A percentile compares a stretch with the other conserved stretches of the same genome.
phyloP scores from a whole-genome alignment of 2,888 invertebrate genomes.

The Mystacides longicornis region DNA sequence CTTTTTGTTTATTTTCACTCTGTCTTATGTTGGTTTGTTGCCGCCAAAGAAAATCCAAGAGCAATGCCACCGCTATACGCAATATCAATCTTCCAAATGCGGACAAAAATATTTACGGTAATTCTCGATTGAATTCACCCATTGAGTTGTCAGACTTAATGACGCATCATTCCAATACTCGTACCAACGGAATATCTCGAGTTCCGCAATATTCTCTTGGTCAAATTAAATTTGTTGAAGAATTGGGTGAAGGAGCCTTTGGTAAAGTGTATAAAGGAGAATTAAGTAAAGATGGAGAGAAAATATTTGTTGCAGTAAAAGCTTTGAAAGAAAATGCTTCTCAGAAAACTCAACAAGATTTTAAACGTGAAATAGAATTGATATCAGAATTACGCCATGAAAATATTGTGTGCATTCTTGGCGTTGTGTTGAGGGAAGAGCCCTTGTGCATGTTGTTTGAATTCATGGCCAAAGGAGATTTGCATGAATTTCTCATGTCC shows the following conservation, averaged over 20 bases:
- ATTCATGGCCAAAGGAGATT: slow-evolving; percentile 94
- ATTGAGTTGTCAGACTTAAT: slow-evolving; percentile 80
- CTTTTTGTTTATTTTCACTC: slow-evolving; percentile 48
- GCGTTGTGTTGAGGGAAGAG: slow-evolving; percentile 82
- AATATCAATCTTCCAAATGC: slow-evolving; percentile 65
- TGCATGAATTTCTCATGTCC: slow-evolving; percentile 90
- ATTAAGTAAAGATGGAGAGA: slow-evolving; percentile 59
- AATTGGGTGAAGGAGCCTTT: slow-evolving; percentile 93
- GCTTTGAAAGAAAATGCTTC: slow-evolving; percentile 90
- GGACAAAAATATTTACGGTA: slow-evolving; percentile 76
- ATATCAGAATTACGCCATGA: slow-evolving; percentile 93
- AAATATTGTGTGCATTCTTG: slow-evolving; percentile 91
- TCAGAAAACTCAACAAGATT: slow-evolving; percentile 85
- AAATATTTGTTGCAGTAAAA: slow-evolving; percentile 84
- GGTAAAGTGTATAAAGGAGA: slow-evolving; percentile 97
- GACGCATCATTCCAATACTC: slow-evolving; percentile 43
- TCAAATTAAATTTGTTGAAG: slow-evolving; percentile 80
- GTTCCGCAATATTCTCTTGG: slow-evolving; percentile 82
- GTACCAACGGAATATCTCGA: slow-evolving; percentile 50
- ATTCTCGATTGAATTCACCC: slow-evolving; percentile 65
- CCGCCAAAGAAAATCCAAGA: slow-evolving; percentile 45
- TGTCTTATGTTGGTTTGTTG: slow-evolving; percentile 57
- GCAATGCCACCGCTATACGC: slow-evolving; percentile 56
- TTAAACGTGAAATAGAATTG: slow-evolving; percentile 87
- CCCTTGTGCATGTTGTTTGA: slow-evolving; percentile 96